Base-by-base conservation (phyloP, 1,140 invertebrate genomes). In the Drosophila baimaii region DNA sequence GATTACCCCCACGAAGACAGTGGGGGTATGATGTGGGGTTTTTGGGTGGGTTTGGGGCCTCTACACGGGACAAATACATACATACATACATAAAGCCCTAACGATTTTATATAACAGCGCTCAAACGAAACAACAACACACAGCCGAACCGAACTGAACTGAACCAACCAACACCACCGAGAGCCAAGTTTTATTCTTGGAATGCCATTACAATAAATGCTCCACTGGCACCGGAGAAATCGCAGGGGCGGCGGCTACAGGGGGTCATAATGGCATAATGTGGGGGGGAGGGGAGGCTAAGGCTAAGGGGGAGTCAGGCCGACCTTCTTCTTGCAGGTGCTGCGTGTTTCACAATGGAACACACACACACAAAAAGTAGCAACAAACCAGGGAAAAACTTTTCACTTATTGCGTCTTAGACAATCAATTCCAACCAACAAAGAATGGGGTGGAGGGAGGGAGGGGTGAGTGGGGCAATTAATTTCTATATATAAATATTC, bases 21-120 rank as follows among this genome's bases (percentile, higher is more conserved):
- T 47, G 43, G 33, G 43, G 43, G 29, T 17, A 25, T 29, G 41
- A 10, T 8, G 31, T 33, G 19, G 37, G 46, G 23, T 37, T 19
- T 21, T 41, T 12, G 33, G 21, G 59, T 39, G 41, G 62, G 23
- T 54, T 77, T 57, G 63, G 64, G 27, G 71, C 19, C 39, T 49
- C 55, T 57, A 74, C 46, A 39, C 23, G 31, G 65, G 39, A 69
- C 35, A 21, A 15, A 33, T 21, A 43, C 19, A 7, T 3, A 52
- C 49, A 35, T n/a, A 54, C 9, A 69, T 77, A 84, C 52, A 84
- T 58, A 80, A 23, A 59, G 64, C 13, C 55, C 41, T 79, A 81
- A 86, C 59, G 66, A 66, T 76, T 88, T 82, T 79, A 82, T 86
- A 77, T 79, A 86, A 86, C 64, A 59, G 56, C 41, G 56, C 41